Evolutionary conservation across 2,888 invertebrate genomes (phyloP), one percentile per base, ranked within the genome.

Genomic region (Arge pagana): DNA sequence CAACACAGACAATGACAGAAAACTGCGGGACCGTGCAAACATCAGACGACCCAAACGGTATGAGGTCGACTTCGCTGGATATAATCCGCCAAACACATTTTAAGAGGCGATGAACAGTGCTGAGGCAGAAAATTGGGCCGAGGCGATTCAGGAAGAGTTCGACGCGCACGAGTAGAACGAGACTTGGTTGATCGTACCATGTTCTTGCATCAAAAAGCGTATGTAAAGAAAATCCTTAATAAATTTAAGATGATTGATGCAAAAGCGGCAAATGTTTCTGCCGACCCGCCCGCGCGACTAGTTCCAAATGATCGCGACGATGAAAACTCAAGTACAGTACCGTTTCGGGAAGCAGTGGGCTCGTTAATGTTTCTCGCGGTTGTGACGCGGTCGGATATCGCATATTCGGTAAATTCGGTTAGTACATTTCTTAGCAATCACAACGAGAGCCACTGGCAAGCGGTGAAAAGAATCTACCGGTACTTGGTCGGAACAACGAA

Each of bases 191-290:
- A 54, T 6, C 48, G 56, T 39, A 48, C 42, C 2, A 53, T 61
- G 45, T 50, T 49, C 24, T 26, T 60, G 7, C 55, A 60, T 48
- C 61, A 63, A 50, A 40, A 48, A 15, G 39, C 48, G 33, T 60
- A 60, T 30, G 43, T 43, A 3, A 33, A 49, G n/a, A 58, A 57
- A 36, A 49, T 61, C 3, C 19, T 60, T 18, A 40, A 54, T 6
- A 36, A 39, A 0, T 61, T 60, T 16, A 21, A 43, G 3, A 53
- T 62, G 55, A 39, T 15, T 2, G 16, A 57, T 3, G 50, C 53
- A 10, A 59, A 58, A 50, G 26, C 58, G 8, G 48, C 57, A 6
- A 10, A 36, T 6, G 41, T 56, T 10, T 60, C 58, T 1, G 53
- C 53, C 3, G 57, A 59, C 5, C 54, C 57, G 15, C 33, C 48